These are phyloP conservation scores for Steatornis caripensis DNA, from an alignment of 2,113 vertebrate genomes.

Conservation along the genomic window DNA sequence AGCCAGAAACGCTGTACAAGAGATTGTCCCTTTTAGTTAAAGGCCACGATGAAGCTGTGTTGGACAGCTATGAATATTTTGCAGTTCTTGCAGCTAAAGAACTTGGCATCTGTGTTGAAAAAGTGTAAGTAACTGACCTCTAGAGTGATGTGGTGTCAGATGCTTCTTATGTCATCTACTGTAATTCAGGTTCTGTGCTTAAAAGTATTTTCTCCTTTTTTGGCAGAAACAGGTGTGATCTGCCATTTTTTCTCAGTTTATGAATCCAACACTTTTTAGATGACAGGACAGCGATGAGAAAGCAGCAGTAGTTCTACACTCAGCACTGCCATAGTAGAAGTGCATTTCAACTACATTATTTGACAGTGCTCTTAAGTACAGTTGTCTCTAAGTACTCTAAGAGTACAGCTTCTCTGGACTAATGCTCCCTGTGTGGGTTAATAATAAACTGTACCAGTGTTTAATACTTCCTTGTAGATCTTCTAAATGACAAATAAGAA, in stretches of 20 bases:
- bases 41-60: constrained; percentile 86
- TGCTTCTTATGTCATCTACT: not conserved
- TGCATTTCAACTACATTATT: not conserved
- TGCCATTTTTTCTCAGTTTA: not conserved
- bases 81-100: constrained; percentile 87
- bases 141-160: not conserved
- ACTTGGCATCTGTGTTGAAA: constrained; percentile 82
- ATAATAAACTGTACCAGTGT: not conserved
- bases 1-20: constrained; percentile 87
- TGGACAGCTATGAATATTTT: constrained; percentile 96
- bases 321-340: not conserved
- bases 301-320: not conserved
- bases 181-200: not conserved
- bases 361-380: not conserved
- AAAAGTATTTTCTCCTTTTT: not conserved
- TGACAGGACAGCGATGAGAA: not conserved
- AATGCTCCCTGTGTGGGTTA: not conserved
- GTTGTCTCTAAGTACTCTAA: no score
- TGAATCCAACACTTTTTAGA: not conserved
- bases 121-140: constrained; percentile 81
- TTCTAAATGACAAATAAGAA: not conserved
- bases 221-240: not conserved
- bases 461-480: not conserved
- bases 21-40: constrained; percentile 87
- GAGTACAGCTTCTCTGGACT: not conserved